Evolutionary conservation across 1,140 invertebrate species (phyloP).

Genomic region (Campoletis sonorensis): DNA sequence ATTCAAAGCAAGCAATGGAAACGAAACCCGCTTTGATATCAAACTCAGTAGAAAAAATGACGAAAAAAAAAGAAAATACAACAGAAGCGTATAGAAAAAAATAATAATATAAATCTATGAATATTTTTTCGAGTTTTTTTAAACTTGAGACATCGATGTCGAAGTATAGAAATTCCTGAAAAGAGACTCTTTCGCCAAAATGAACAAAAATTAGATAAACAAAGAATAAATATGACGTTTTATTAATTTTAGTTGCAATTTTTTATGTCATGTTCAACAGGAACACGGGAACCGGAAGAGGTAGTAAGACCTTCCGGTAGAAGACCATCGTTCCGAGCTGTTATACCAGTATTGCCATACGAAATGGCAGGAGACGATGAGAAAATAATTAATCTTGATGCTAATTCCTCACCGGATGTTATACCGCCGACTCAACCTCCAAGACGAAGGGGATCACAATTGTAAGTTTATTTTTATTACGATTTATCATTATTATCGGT

Average conservation of each 20-base stretch:
- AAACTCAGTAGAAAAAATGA: too few relatives aligned
- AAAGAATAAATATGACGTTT: neutral
- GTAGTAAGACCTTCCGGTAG: slow-evolving; percentile 72
- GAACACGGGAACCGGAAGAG: slow-evolving; percentile 66
- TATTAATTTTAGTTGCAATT: neutral
- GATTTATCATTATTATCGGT: neutral
- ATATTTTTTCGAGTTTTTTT: too few relatives aligned
- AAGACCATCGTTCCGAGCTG: slow-evolving; percentile 82
- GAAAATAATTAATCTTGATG: slow-evolving; percentile 77
- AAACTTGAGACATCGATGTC: too few relatives aligned
- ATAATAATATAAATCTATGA: too few relatives aligned
- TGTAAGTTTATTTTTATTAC: slow-evolving; percentile 25
- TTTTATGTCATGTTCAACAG: slow-evolving; percentile 51
- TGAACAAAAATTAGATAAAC: neutral
- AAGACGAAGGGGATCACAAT: slow-evolving; percentile 84
- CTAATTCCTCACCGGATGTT: slow-evolving; percentile 72
- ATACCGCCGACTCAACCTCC: slow-evolving; percentile 73
- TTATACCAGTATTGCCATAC: slow-evolving; percentile 70
- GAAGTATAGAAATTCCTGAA: too few relatives aligned
- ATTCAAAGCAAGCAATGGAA: too few relatives aligned
- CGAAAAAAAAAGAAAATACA: too few relatives aligned
- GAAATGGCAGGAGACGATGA: slow-evolving; percentile 74
- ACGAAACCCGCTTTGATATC: neutral
- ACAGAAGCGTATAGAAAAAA: too few relatives aligned
- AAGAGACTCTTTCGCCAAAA: neutral